Conservation (phyloP, 2,888 invertebrate genomes). For the Trichogramma evanescens region DNA sequence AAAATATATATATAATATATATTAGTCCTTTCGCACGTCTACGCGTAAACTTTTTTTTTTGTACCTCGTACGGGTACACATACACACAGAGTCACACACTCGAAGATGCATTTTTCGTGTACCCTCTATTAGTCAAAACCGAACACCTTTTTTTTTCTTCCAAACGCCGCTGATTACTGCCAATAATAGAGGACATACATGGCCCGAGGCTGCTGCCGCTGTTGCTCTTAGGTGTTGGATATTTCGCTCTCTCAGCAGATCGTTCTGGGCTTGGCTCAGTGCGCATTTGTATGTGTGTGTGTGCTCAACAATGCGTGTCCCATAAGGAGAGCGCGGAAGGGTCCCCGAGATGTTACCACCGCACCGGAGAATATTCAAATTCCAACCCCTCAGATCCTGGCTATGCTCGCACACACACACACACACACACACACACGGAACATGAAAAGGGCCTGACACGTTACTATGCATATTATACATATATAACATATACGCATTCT, state of each 20-base stretch:
- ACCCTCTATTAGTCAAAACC: slow-evolving; percentile 35
- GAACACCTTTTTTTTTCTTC: slow-evolving; percentile 39
- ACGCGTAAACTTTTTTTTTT: too few relatives aligned
- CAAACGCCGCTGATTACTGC: slow-evolving; percentile 45
- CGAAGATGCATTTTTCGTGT: neutral
- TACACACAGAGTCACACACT: neutral
- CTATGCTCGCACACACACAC: neutral
- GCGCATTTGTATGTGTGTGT: slow-evolving; percentile 6
- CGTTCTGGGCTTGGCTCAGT: slow-evolving; percentile 31
- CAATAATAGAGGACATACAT: slow-evolving; percentile 41
- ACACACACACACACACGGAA: slow-evolving; percentile 17
- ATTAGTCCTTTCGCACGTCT: too few relatives aligned
- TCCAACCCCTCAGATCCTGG: slow-evolving; percentile 39
- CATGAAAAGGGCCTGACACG: slow-evolving; percentile 28
- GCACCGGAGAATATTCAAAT: slow-evolving; percentile 47
- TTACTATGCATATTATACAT: too few relatives aligned
- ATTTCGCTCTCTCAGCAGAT: slow-evolving; percentile 40
- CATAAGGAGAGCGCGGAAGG: slow-evolving; percentile 10
- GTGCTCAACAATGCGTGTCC: slow-evolving; percentile 16
- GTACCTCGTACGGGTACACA: neutral
- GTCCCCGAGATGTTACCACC: slow-evolving; percentile 41
- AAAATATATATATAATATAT: too few relatives aligned
- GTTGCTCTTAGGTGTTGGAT: slow-evolving; percentile 38
- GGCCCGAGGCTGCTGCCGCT: slow-evolving; percentile 34
- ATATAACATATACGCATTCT: slow-evolving; percentile 17